Evolutionary conservation across 2,113 vertebrate genomes (phyloP), one percentile per base, ranked within the genome.

Genomic region (Trogon melanurus): DNA sequence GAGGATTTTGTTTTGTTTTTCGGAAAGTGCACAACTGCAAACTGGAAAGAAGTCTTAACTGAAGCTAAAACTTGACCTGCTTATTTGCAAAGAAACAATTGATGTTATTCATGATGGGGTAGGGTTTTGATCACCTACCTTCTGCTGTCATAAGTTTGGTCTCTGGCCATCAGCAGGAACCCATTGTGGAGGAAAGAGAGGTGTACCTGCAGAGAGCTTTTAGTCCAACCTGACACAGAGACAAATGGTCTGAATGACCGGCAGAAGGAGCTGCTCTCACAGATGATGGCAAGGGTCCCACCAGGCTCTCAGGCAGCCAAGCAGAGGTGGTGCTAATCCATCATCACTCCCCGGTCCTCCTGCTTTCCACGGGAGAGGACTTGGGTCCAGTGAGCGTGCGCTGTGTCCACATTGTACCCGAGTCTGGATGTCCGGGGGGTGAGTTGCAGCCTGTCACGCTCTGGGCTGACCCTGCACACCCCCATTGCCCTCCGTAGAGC

Each of bases 401-500:
- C 36, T 36, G 36, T 36, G 36, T 36, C 36, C 9, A 36, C 7
- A 36, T 36, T 36, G 36, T 36, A 36, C 36, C 36, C 36, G 36
- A 29, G 45, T 5, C 34, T 79, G 56, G 26, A 7, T 3, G 5
- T 70, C 41, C 22, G 48, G 60, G 58, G 67, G 36, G 8, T 23
- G 48, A 62, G 44, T 22, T 2, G 1, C 1, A 26, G 23, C 73
- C 73, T 51, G 32, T n/a, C 51, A 16, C 26, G 4, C 11, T 44
- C 45, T 19, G 71, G 78, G 29, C 60, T 78, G 69, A 19, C 25
- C 48, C 38, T 72, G 41, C 30, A 16, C 22, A 18, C 11, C 54
- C 10, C 13, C 8, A 5, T 19, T 22, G 27, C 34, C n/a, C 27
- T 26, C 38, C 0, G 0, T 2, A 13, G 61, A 34, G 8, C 9